Percentiles rank a stretch among this genome's conserved stretches.
Evolutionary conservation across 2,797 vertebrate species (phyloP).

Genomic region (Triplophysa yarkandensis): DNA sequence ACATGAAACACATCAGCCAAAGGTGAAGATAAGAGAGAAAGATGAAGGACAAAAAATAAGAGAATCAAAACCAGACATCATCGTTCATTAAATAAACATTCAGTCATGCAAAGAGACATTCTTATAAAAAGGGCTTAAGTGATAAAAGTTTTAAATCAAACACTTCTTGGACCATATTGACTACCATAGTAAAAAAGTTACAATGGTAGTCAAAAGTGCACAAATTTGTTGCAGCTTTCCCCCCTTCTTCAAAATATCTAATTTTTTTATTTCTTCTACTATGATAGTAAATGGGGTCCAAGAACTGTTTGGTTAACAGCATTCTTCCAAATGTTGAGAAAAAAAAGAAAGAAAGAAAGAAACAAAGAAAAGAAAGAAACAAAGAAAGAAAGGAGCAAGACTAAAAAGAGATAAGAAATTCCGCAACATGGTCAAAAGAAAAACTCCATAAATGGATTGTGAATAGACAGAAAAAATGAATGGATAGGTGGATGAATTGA

Average conservation of each 20-base stretch:
- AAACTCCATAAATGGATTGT: not conserved
- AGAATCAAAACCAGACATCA: conserved; percentile 11
- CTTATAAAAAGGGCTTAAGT: not conserved
- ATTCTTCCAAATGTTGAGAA: not conserved
- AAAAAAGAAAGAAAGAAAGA: not conserved
- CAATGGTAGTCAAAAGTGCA: too few species aligned
- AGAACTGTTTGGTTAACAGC: too few species aligned
- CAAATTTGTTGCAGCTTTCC: too few species aligned
- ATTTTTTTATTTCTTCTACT: too few species aligned
- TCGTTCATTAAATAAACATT: not conserved
- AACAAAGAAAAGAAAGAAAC: not conserved
- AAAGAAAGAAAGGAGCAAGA: not conserved
- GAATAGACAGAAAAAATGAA: not conserved
- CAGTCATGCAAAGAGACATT: too few species aligned
- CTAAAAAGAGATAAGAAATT: not conserved
- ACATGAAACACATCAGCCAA: conserved; percentile 24
- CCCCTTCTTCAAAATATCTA: too few species aligned
- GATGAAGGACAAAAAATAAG: conserved; percentile 23
- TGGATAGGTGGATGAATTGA: not conserved
- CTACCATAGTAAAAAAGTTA: too few species aligned
- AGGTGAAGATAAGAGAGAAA: conserved; percentile 25
- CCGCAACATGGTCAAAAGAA: too few species aligned
- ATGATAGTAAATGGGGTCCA: too few species aligned
- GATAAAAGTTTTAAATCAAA: too few species aligned
- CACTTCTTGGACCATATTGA: too few species aligned